Conservation (phyloP, 2,888 invertebrate species). For the Protonemura montana region DNA sequence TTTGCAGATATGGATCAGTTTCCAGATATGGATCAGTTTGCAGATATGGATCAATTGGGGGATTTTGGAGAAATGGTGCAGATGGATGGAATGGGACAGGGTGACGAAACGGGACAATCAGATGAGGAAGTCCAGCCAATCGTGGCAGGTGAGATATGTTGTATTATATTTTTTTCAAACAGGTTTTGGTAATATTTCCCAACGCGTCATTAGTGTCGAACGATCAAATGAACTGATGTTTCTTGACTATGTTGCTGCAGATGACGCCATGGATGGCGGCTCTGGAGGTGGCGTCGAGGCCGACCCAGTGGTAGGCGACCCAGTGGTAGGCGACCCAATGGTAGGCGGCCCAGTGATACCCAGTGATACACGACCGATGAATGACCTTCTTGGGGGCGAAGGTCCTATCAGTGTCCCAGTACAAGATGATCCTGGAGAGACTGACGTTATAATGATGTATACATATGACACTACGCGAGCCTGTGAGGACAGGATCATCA, state of each 20-base stretch:
- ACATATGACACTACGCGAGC: slow-evolving; percentile 56
- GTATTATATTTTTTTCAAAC: not conserved
- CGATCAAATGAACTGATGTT: no score
- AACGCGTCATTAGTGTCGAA: no score
- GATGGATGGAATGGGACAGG: no score
- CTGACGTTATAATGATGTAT: slow-evolving; percentile 47
- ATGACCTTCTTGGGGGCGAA: slow-evolving; percentile 51
- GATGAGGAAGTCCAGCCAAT: not conserved
- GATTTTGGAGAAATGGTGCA: not conserved
- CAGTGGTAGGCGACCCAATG: not conserved
- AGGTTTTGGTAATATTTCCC: no score
- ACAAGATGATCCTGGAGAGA: slow-evolving; percentile 56
- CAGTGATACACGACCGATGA: not conserved
- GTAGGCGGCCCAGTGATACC: not conserved
- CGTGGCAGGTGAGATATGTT: not conserved
- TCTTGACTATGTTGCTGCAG: not conserved
- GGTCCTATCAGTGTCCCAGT: slow-evolving; percentile 44
- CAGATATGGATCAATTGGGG: not conserved
- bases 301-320: not conserved
- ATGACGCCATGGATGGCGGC: slow-evolving; percentile 43
- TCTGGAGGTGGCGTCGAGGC: not conserved
- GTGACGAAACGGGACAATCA: not conserved
- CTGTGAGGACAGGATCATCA: slow-evolving; percentile 77
- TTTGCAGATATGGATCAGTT: not conserved
- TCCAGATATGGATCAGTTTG: not conserved